phyloP scores from a whole-genome alignment of 2,113 vertebrate genomes.

The Cyanocitta stelleri region DNA sequence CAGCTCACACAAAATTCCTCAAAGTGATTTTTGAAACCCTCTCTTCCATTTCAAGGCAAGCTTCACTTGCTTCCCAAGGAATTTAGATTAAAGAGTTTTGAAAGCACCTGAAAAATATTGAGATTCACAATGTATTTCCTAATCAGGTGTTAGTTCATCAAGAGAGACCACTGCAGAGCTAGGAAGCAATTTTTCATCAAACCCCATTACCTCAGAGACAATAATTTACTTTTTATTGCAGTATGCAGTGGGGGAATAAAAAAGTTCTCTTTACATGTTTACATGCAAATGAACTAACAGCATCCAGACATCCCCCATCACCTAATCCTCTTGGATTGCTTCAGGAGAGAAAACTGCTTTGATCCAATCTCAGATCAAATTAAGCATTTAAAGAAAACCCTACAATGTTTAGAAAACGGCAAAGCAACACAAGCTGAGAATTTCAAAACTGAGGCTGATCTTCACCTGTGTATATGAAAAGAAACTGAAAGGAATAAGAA shows the following conservation, averaged over 20 bases:
- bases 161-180: not conserved
- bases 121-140: not conserved
- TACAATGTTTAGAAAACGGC: not conserved
- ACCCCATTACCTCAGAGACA: not conserved
- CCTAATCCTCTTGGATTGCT: not conserved
- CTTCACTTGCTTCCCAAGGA: not conserved
- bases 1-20: not conserved
- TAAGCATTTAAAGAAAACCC: not conserved
- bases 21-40: not conserved
- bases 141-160: not conserved
- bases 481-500: not conserved
- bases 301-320: not conserved
- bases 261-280: not conserved
- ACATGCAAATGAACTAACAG: not conserved
- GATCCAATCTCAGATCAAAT: not conserved
- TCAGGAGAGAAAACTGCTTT: not conserved
- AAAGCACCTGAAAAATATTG: not conserved
- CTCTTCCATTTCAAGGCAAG: not conserved
- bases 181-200: not conserved
- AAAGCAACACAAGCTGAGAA: not conserved
- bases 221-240: not conserved
- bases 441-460: not conserved
- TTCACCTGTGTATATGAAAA: not conserved
- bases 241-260: not conserved
- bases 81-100: not conserved